Evolutionary conservation across 2,888 invertebrate genomes (phyloP).

Genomic region (Oxystoma pomonae): DNA sequence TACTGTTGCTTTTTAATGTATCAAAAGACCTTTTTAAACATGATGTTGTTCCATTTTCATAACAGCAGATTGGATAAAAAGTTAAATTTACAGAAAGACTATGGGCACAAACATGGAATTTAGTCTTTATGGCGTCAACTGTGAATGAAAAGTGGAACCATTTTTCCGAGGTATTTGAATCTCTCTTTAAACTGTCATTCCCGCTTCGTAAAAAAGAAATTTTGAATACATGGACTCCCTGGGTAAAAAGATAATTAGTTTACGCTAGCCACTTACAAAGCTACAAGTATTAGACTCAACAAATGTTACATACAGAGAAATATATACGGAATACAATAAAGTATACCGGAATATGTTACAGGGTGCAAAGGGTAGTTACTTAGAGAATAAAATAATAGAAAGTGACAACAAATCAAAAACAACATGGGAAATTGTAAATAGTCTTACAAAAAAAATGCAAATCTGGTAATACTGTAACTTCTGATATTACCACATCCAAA

Average conservation of each 20-base stretch:
- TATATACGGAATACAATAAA: neutral
- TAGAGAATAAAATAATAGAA: neutral
- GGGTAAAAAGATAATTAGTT: neutral
- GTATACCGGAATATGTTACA: neutral
- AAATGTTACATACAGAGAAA: neutral
- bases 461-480: neutral
- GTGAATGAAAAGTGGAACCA: neutral
- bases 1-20: too few species aligned
- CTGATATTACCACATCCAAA: neutral
- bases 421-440: neutral
- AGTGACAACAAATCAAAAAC: neutral
- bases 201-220: neutral
- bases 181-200: neutral
- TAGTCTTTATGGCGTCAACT: too few species aligned
- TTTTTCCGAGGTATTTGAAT: neutral
- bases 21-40: too few species aligned
- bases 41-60: too few species aligned
- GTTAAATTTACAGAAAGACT: too few species aligned
- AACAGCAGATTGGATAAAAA: too few species aligned
- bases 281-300: neutral
- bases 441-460: neutral
- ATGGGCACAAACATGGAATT: too few species aligned
- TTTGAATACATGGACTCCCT: neutral
- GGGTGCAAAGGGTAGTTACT: neutral
- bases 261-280: neutral